A percentile compares a stretch with the other conserved stretches of the same genome.
Evolutionary conservation across 2,888 invertebrate genomes (phyloP).

Genomic region (Zygothrica quintamaculata): DNA sequence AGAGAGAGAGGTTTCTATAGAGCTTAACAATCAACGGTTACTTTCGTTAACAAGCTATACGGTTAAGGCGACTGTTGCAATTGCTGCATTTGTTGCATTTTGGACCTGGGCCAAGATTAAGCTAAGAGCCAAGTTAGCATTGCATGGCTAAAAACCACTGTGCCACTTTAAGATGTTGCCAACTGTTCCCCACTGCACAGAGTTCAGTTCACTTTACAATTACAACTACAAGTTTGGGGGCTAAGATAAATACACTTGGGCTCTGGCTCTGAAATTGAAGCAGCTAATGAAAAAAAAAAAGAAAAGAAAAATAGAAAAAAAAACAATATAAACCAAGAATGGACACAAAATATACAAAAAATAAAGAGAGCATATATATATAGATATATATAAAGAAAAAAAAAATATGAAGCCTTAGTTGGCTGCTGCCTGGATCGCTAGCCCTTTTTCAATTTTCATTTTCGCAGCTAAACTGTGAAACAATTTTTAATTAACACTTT

Average conservation of each 20-base stretch:
- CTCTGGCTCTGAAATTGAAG: conserved; percentile 62
- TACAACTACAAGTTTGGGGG: conserved; percentile 64
- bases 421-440: conserved; percentile 31
- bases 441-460: conserved; percentile 82
- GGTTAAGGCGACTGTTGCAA: conserved; percentile 22
- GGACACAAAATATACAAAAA: conserved; percentile 37
- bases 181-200: conserved; percentile 52
- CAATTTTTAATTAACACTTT: conserved; percentile 83
- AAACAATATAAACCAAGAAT: conserved; percentile 10
- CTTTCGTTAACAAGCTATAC: conserved; percentile 55
- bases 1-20: neutral
- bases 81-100: too few species aligned
- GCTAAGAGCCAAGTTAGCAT: conserved; percentile 13
- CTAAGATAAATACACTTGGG: conserved; percentile 80
- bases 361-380: conserved; percentile 9
- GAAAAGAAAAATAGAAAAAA: conserved; percentile 12
- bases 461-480: conserved; percentile 83
- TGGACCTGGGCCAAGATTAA: conserved; percentile 27
- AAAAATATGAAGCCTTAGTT: conserved; percentile 58
- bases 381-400: conserved; percentile 3
- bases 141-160: conserved; percentile 20
- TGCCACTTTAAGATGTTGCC: conserved; percentile 46
- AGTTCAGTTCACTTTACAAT: conserved; percentile 57
- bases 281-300: conserved; percentile 69
- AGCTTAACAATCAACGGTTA: conserved; percentile 42